Conservation (phyloP, 1,140 invertebrate species). For the Calephelis virginiensis region DNA sequence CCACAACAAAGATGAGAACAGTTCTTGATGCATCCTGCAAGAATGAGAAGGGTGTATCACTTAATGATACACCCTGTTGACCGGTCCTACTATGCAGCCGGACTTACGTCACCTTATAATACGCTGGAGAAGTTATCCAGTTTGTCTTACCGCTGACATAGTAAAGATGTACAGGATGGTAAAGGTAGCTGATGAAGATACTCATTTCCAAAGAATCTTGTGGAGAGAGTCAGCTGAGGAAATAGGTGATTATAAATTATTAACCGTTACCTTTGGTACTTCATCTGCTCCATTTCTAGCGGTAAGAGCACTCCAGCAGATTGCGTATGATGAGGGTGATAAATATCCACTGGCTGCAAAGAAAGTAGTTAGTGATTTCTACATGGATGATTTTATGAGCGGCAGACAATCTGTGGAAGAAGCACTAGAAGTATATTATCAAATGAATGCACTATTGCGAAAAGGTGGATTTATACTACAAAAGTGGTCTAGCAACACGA, state of each 20-base stretch:
- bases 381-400: no score
- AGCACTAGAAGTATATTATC: no score
- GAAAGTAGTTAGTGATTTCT: no score
- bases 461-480: no score
- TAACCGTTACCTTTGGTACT: no score
- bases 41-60: constrained; percentile 4
- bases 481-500: no score
- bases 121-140: constrained; percentile 1
- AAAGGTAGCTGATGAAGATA: background rate
- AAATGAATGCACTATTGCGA: no score
- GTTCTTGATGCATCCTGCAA: constrained; percentile 17
- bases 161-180: constrained; percentile 6
- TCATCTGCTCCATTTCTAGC: no score
- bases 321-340: no score
- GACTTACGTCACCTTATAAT: background rate
- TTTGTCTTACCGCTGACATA: background rate
- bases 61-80: background rate
- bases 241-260: constrained; percentile 1
- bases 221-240: background rate
- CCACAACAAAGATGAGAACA: constrained; percentile 23
- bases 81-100: background rate
- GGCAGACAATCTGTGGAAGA: no score
- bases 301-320: no score
- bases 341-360: no score
- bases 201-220: background rate